phyloP scores from a whole-genome alignment of 2,797 vertebrate species.

The Melanotaenia parkinsoni region DNA sequence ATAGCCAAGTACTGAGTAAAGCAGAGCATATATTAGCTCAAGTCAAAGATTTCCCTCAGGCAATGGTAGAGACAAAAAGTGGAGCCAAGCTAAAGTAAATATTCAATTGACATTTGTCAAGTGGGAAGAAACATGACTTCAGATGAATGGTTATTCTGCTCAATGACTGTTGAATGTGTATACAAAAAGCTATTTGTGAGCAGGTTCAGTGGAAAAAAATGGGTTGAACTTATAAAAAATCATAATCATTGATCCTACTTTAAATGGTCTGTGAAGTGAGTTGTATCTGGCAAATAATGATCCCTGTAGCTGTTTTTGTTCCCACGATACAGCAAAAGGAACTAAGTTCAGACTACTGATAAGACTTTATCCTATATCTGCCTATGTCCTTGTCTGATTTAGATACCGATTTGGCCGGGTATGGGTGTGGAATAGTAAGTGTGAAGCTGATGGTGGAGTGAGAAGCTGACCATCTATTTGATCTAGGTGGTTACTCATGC shows the following conservation, averaged over 20 bases:
- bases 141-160: conserved; percentile 1
- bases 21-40: conserved; percentile 4
- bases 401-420: neutral
- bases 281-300: conserved; percentile 5
- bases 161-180: neutral
- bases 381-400: neutral
- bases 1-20: neutral
- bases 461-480: neutral
- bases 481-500: neutral
- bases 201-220: neutral
- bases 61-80: neutral
- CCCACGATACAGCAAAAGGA: neutral
- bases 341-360: neutral
- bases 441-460: neutral
- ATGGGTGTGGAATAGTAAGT: neutral
- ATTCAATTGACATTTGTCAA: conserved; percentile 13
- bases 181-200: neutral
- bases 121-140: conserved; percentile 1
- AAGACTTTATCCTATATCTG: neutral
- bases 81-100: conserved; percentile 16
- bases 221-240: neutral
- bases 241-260: conserved; percentile 14
- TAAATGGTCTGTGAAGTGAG: conserved; percentile 1
- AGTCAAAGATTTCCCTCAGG: conserved; percentile 3
- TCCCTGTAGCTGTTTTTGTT: neutral